Evolutionary conservation across 1,140 invertebrate genomes (phyloP).

Genomic region (Bombyx mandarina): DNA sequence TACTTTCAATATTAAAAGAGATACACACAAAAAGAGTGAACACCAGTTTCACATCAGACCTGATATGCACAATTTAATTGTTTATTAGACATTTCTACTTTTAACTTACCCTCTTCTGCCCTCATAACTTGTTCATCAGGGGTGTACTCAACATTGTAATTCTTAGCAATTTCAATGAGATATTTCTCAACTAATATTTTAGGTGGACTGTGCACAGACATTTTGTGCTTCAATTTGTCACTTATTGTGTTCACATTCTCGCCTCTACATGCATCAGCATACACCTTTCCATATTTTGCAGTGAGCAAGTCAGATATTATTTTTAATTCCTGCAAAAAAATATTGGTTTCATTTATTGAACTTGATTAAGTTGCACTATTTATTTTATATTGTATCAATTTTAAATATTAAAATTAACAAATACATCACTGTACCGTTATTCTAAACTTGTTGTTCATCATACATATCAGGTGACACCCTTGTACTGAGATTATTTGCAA

Average conservation of each 20-base stretch:
- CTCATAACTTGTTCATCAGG: conserved; percentile 94
- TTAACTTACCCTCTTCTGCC: conserved; percentile 75
- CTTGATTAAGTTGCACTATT: conserved; percentile 2
- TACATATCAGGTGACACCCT: too few relatives aligned
- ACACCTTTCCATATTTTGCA: conserved; percentile 95
- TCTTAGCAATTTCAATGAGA: conserved; percentile 96
- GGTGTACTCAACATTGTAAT: conserved; percentile 92
- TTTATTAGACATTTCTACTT: neutral
- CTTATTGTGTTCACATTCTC: conserved; percentile 87
- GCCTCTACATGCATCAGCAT: conserved; percentile 87
- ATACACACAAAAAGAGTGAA: neutral
- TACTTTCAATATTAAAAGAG: neutral
- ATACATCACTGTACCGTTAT: too few relatives aligned
- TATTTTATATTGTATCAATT: neutral
- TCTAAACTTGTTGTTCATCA: too few relatives aligned
- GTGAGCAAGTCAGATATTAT: conserved; percentile 91
- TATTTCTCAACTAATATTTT: conserved; percentile 97
- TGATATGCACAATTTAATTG: neutral
- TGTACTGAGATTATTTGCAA: too few relatives aligned
- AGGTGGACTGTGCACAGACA: conserved; percentile 95
- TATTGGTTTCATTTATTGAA: conserved; percentile 2
- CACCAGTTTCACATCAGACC: neutral
- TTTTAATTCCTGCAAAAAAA: conserved; percentile 82
- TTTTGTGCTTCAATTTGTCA: conserved; percentile 96
- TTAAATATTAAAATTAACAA: neutral